Conservation (phyloP, 2,797 vertebrate genomes). For the Lithobates sylvaticus region DNA sequence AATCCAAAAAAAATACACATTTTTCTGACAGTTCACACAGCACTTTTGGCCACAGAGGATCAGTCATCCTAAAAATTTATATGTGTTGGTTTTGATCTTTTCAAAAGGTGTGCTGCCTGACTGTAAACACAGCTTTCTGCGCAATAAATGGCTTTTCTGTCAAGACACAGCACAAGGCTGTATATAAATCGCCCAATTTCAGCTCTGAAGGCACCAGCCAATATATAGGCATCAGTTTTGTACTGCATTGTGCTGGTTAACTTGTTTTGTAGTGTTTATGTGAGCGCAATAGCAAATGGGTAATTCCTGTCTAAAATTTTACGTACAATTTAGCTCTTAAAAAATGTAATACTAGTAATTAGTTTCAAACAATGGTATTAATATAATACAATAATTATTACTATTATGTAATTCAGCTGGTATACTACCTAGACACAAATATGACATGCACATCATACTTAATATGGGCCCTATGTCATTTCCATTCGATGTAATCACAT, state of each 20-base stretch:
- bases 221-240: not conserved
- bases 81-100: conserved; percentile 53
- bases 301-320: no score
- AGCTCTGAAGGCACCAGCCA: not conserved
- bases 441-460: no score
- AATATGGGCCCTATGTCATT: no score
- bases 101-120: conserved; percentile 24
- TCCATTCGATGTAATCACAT: no score
- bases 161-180: not conserved
- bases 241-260: not conserved
- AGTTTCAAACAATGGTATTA: no score
- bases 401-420: no score
- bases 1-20: conserved; percentile 37
- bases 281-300: no score
- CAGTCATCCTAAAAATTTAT: conserved; percentile 57
- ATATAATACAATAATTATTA: no score
- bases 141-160: conserved; percentile 40
- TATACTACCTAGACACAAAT: no score
- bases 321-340: no score
- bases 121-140: conserved; percentile 46
- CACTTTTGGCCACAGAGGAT: conserved; percentile 40
- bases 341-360: no score
- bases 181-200: conserved; percentile 9
- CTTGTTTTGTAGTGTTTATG: not conserved
- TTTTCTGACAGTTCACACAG: conserved; percentile 35